These are phyloP conservation scores for Trichomalopsis sarcophagae DNA, from an alignment of 1,140 invertebrate species.

Conservation along the genomic window DNA sequence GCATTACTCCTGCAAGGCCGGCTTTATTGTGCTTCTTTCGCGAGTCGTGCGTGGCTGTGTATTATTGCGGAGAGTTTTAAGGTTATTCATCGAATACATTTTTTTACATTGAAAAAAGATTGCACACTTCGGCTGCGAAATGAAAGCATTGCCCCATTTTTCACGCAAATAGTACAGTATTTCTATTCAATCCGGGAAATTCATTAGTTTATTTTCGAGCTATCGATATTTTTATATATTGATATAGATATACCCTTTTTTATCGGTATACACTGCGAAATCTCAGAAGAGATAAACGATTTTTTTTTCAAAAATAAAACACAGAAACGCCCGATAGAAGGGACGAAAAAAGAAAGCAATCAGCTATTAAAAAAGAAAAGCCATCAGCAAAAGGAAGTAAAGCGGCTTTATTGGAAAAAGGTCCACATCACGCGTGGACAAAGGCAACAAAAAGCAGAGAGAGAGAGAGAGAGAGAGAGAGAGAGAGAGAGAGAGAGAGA, in stretches of 20 bases:
- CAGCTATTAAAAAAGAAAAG: not conserved
- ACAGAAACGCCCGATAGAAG: not conserved
- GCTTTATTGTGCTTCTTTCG: not conserved
- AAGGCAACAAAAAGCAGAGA: not conserved
- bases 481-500: not conserved
- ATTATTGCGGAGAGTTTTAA: slow-evolving; percentile 10
- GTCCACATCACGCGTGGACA: not conserved
- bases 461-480: not conserved
- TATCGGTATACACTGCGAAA: no score
- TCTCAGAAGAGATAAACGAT: no score
- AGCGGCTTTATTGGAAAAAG: slow-evolving; percentile 4
- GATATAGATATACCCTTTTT: no score
- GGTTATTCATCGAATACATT: not conserved
- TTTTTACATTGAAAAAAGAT: not conserved
- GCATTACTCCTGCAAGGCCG: slow-evolving; percentile 19
- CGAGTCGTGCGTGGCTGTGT: not conserved
- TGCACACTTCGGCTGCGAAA: not conserved
- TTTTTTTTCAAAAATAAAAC: no score
- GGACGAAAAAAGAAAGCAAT: not conserved
- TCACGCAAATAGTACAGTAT: no score
- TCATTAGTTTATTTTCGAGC: not conserved
- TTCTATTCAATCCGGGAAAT: no score
- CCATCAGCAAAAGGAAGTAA: not conserved
- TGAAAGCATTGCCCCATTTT: not conserved
- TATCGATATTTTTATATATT: not conserved